Base-by-base conservation (phyloP, 2,113 vertebrate genomes). In the Bothrops jararaca region DNA sequence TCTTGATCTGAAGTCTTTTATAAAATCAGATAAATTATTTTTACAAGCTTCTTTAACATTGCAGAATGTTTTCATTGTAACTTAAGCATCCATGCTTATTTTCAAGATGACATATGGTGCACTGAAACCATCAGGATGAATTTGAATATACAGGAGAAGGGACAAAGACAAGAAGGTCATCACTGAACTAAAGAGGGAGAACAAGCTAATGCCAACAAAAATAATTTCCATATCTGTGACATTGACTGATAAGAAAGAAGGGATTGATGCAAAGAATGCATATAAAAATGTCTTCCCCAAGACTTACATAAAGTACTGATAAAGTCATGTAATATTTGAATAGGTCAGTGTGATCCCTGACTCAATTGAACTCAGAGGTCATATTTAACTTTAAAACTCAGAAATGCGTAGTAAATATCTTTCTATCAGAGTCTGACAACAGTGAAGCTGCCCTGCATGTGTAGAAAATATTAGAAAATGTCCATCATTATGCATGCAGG, bases 261-360 rank as follows among this genome's bases (percentile, higher is more conserved):
- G 91, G 48, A 64, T 0, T 29, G 88, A 56, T 53, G 89, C 89
- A 92, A 95, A 94, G 94, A 56, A 97, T 90, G 93, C 88, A 90
- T 90, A 34, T 26, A 87, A 92, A 93, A 91, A 48, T 22, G 6
- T 0, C 45, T 69, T 91, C 91, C 90, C 39, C 29, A 90, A 34
- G 24, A 39, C 39, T 42, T 39, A 89, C 20, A 23, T 39, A 85
- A 89, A 80, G 39, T n/a, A 29, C 64, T 20, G 20, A 34, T 86
- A 60, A 86, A 64, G 22, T 52, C 85, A 48, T 80, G 52, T 42
- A 45, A 48, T 89, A 80, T 45, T 89, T 92, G 64, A 26, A 80
- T 39, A 48, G 60, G 64, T 85, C 91, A 89, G 3, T n/a, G 20
- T 92, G 64, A 85, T 53, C 29, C 5, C 26, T 92, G 86, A 29